Conservation (phyloP, 2,797 vertebrate species). For the Coregonus suidteri region DNA sequence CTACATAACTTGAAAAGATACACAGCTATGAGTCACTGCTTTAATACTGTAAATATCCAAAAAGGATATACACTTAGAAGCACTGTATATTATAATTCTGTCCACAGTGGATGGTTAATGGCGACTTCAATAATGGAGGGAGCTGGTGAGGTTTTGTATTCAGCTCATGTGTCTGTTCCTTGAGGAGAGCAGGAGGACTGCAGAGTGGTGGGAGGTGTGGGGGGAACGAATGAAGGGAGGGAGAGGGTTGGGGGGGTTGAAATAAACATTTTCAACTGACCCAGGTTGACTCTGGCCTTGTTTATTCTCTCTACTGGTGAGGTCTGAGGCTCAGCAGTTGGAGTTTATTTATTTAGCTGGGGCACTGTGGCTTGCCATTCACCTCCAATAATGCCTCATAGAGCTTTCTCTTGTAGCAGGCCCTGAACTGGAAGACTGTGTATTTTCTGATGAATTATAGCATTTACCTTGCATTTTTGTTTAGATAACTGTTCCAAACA, state of each 20-base stretch:
- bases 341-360: constrained; percentile 86
- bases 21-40: not conserved
- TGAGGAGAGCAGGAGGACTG: constrained; percentile 23
- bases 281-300: constrained; percentile 82
- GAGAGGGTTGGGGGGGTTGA: constrained; percentile 56
- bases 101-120: not conserved
- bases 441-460: constrained; percentile 79
- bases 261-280: constrained; percentile 85
- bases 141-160: constrained; percentile 35
- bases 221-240: constrained; percentile 44
- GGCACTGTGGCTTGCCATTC: constrained; percentile 77
- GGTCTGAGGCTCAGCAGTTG: constrained; percentile 77
- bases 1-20: not conserved
- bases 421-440: constrained; percentile 73
- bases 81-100: not conserved
- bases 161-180: constrained; percentile 37
- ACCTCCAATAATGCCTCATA: constrained; percentile 83
- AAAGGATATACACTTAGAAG: not conserved
- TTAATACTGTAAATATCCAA: not conserved
- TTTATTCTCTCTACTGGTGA: constrained; percentile 87
- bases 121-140: constrained; percentile 18
- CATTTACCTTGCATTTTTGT: constrained; percentile 80
- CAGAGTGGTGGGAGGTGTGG: constrained; percentile 20
- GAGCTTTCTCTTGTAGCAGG: constrained; percentile 71
- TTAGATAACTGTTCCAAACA: constrained; percentile 75